phyloP scores from a whole-genome alignment of 2,888 invertebrate species.

The Cantharis flavilabris region DNA sequence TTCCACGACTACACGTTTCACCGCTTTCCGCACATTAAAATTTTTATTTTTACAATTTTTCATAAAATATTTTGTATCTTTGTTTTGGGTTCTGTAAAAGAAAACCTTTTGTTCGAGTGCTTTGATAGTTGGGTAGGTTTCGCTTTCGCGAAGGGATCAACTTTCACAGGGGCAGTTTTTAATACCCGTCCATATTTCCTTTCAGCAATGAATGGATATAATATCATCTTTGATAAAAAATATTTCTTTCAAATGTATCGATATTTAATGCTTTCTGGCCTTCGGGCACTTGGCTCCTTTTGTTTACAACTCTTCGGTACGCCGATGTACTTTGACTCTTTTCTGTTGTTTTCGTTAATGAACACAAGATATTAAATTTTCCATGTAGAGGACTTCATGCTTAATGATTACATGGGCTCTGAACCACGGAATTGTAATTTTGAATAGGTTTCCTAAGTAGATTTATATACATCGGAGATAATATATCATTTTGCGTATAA shows the following conservation, averaged over 20 bases:
- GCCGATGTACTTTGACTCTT: too few species aligned
- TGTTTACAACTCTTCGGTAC: not conserved
- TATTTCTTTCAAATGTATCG: not conserved
- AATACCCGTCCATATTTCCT: not conserved
- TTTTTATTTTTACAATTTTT: not conserved
- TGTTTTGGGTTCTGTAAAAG: not conserved
- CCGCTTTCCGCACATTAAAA: too few species aligned
- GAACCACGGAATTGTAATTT: too few species aligned
- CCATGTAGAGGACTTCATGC: not conserved
- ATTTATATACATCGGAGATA: too few species aligned
- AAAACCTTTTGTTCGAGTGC: not conserved
- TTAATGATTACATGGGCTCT: too few species aligned
- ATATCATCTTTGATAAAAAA: not conserved
- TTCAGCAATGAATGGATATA: not conserved
- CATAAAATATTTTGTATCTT: not conserved
- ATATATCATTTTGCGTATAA: too few species aligned
- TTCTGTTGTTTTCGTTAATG: not conserved
- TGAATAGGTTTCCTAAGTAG: too few species aligned
- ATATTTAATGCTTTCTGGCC: not conserved
- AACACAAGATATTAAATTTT: not conserved
- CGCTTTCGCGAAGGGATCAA: not conserved
- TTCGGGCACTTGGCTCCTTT: not conserved
- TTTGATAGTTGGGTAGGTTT: not conserved
- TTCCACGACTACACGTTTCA: not conserved
- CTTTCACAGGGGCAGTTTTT: not conserved